Evolutionary conservation across 1,140 invertebrate genomes (phyloP).

Genomic region (Thaumetopoea pityocampa): DNA sequence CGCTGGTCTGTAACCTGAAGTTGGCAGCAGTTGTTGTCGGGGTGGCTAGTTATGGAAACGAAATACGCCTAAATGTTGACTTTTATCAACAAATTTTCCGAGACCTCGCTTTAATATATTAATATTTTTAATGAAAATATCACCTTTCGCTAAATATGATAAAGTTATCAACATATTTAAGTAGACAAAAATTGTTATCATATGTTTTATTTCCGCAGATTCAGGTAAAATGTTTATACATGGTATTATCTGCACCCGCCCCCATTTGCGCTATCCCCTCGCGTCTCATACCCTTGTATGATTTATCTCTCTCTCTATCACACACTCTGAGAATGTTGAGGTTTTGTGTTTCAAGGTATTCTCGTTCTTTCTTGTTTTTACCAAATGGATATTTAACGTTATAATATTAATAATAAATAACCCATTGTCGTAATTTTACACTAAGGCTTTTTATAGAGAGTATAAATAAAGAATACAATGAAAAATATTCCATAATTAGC

Average conservation of each 20-base stretch:
- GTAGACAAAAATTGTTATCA: neutral
- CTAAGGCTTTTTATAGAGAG: constrained; percentile 11
- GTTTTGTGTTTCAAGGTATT: constrained; percentile 66
- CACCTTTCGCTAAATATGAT: too few relatives aligned
- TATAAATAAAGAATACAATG: constrained; percentile 3
- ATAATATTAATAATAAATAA: neutral
- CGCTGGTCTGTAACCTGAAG: constrained; percentile 40
- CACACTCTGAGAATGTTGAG: constrained; percentile 42
- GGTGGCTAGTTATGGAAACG: constrained; percentile 22
- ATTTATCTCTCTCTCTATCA: constrained; percentile 34
- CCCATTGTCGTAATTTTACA: neutral
- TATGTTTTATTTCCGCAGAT: neutral
- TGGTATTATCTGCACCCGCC: constrained; percentile 36
- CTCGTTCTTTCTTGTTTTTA: constrained; percentile 10
- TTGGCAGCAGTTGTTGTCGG: constrained; percentile 22
- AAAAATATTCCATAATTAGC: constrained; percentile 43
- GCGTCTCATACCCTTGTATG: constrained; percentile 23
- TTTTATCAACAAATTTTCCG: neutral
- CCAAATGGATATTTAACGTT: neutral
- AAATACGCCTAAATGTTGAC: constrained; percentile 15
- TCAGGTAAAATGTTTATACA: constrained; percentile 3
- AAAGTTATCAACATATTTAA: neutral
- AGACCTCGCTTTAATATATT: neutral
- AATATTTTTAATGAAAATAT: neutral
- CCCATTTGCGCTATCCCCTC: constrained; percentile 22